phyloP scores from a whole-genome alignment of 2,113 vertebrate species.

The Paradisaea rubra region DNA sequence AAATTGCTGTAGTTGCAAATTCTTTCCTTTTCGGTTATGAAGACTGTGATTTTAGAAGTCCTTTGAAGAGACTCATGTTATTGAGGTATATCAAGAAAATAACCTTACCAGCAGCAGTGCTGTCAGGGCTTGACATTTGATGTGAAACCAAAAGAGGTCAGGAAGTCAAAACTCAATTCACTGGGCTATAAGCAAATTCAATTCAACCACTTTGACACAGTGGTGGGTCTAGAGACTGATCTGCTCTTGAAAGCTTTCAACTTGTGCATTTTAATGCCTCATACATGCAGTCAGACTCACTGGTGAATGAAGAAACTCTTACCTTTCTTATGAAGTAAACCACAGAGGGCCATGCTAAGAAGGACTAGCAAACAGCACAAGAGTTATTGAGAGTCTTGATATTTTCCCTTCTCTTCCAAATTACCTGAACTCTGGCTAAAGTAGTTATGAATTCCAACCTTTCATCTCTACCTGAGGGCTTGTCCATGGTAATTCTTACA shows the following conservation, averaged over 20 bases:
- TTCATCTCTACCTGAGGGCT: not conserved
- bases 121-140: not conserved
- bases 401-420: not conserved
- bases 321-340: not conserved
- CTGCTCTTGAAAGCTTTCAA: not conserved
- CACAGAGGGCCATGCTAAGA: not conserved
- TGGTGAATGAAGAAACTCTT: not conserved
- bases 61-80: not conserved
- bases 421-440: not conserved
- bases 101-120: not conserved
- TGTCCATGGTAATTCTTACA: not conserved
- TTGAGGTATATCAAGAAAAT: not conserved
- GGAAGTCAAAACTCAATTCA: not conserved
- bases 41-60: not conserved
- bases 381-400: not conserved
- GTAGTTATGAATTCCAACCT: not conserved
- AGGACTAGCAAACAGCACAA: not conserved
- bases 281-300: not conserved
- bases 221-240: not conserved
- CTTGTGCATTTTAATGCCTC: not conserved
- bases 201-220: not conserved
- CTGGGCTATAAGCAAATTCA: not conserved
- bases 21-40: not conserved
- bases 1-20: not conserved
- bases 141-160: not conserved